Evolutionary conservation across 2,113 vertebrate species (phyloP).

Genomic region (Rhinopomastus cyanomelas): DNA sequence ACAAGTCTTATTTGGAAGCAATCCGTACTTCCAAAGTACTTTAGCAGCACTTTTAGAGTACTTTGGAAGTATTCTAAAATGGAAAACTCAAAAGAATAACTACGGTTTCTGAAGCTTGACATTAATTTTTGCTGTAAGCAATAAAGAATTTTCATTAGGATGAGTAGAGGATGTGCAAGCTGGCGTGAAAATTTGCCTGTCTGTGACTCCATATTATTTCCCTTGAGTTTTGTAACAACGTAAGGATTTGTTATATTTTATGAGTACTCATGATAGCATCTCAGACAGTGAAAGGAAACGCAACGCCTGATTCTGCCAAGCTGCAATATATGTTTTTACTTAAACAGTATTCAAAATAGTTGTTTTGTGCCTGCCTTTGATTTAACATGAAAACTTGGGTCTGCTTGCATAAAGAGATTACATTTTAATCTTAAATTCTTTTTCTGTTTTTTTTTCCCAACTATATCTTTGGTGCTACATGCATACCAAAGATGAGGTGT

Average conservation of each 20-base stretch:
- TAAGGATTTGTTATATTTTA: neutral
- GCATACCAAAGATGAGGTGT: neutral
- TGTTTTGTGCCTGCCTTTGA: neutral
- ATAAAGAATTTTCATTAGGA: neutral
- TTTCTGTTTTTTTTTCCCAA: neutral
- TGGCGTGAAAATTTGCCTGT: neutral
- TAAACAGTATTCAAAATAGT: neutral
- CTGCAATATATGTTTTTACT: constrained; percentile 1
- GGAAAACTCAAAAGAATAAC: neutral
- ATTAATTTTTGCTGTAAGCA: neutral
- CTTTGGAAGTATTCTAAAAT: neutral
- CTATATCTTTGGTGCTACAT: neutral
- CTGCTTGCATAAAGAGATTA: neutral
- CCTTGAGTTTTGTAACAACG: neutral
- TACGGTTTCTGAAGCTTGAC: neutral
- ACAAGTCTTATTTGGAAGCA: neutral
- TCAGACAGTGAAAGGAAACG: neutral
- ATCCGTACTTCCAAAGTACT: neutral
- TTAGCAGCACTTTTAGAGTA: too few relatives aligned
- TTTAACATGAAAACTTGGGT: neutral
- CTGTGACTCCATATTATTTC: neutral
- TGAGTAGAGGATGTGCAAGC: neutral
- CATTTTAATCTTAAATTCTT: neutral
- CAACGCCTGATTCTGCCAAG: neutral
- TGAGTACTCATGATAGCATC: neutral